Evolutionary conservation across 2,113 vertebrate genomes (phyloP).

Genomic region (Tenrec ecaudatus): DNA sequence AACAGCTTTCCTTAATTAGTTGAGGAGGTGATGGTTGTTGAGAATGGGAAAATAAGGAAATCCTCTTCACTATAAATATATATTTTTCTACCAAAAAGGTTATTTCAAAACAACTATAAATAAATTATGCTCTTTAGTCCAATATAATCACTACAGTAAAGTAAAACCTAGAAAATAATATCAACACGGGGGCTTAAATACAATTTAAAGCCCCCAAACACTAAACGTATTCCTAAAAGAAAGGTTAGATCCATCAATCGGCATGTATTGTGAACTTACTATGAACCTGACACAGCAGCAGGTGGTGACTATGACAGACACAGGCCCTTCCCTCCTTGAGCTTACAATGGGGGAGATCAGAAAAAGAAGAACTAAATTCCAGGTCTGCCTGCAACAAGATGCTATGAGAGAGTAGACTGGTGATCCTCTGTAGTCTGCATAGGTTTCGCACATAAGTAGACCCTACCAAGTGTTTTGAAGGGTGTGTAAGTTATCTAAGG

Average conservation of each 20-base stretch:
- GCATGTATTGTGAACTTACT: background rate
- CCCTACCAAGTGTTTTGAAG: background rate
- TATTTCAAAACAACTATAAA: background rate
- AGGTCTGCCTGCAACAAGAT: background rate
- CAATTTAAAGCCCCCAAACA: background rate
- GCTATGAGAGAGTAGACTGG: background rate
- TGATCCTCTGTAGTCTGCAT: background rate
- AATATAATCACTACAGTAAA: constrained; percentile 13
- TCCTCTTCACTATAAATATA: background rate
- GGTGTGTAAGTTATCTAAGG: constrained; percentile 11
- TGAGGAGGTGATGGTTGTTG: background rate
- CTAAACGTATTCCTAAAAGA: constrained; percentile 1
- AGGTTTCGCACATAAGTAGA: background rate
- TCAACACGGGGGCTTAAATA: background rate
- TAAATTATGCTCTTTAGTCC: background rate
- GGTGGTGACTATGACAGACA: background rate
- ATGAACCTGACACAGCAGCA: background rate
- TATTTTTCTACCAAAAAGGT: constrained; percentile 16
- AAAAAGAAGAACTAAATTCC: background rate
- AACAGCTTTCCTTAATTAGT: background rate
- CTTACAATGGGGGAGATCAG: background rate
- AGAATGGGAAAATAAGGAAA: constrained; percentile 16
- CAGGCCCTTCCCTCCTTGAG: too few relatives aligned
- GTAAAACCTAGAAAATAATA: background rate
- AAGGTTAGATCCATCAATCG: background rate